These are phyloP conservation scores for Corella eumyota DNA, from an alignment of 23 tunicate genomes.

Conservation along the genomic window DNA sequence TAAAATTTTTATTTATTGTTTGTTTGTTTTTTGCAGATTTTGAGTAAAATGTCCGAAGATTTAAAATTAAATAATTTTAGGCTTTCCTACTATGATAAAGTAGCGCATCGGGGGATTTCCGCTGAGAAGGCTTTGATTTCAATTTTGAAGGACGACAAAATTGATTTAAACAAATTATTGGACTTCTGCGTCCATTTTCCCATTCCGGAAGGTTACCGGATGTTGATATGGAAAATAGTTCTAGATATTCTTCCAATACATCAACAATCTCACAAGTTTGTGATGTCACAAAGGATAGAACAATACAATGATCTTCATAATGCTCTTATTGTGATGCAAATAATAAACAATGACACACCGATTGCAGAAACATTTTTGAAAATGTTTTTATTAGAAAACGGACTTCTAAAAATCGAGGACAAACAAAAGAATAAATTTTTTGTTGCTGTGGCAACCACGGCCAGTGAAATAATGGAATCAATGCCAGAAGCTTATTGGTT, in stretches of 20 bases:
- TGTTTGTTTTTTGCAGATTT: not conserved
- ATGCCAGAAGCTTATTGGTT: conserved; percentile 61
- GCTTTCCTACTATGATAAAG: conserved; percentile 52
- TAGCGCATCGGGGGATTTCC: conserved; percentile 30
- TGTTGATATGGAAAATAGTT: conserved; percentile 66
- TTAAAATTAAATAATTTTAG: conserved; percentile 37
- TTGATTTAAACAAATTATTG: conserved; percentile 35
- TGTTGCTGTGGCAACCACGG: conserved; percentile 23
- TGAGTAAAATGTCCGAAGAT: conserved; percentile 18
- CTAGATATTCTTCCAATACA: conserved; percentile 57
- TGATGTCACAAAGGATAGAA: conserved; percentile 53
- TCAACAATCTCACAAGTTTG: conserved; percentile 81
- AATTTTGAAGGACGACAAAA: conserved; percentile 52
- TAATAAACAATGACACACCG: conserved; percentile 34
- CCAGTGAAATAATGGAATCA: conserved; percentile 37
- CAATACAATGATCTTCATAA: conserved; percentile 57
- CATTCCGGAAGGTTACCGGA: conserved; percentile 47
- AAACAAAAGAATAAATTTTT: conserved; percentile 44
- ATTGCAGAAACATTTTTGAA: conserved; percentile 18
- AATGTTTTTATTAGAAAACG: conserved; percentile 51
- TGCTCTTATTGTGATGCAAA: conserved; percentile 54
- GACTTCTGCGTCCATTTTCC: conserved; percentile 44
- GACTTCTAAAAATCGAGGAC: conserved; percentile 10
- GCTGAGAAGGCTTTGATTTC: conserved; percentile 56
- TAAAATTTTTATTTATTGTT: not conserved